A percentile compares a stretch with the other conserved stretches of the same genome.
phyloP scores from a whole-genome alignment of 2,888 invertebrate genomes.

The Leucozona laternaria region DNA sequence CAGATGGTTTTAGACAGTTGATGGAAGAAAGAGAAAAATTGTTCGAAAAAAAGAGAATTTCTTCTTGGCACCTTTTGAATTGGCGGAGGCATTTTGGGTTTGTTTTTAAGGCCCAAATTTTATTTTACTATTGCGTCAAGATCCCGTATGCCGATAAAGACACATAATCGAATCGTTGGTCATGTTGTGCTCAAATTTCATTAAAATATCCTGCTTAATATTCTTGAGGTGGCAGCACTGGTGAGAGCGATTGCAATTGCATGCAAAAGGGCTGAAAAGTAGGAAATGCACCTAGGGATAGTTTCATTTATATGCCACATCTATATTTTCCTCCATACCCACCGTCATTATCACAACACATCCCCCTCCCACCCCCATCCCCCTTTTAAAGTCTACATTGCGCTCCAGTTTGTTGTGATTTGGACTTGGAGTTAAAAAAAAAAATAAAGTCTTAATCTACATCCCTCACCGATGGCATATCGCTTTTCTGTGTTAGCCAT shows the following conservation, averaged over 20 bases:
- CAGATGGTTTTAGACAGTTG: neutral
- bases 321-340: conserved; percentile 5
- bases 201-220: neutral
- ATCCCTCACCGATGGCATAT: conserved; percentile 35
- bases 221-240: neutral
- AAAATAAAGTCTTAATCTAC: conserved; percentile 50
- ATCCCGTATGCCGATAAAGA: too few relatives aligned
- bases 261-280: conserved; percentile 50
- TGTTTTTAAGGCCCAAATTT: too few relatives aligned
- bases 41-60: too few relatives aligned
- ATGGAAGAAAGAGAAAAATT: too few relatives aligned
- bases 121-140: too few relatives aligned
- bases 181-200: neutral
- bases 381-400: neutral
- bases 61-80: too few relatives aligned
- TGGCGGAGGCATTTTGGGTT: too few relatives aligned
- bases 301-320: conserved; percentile 54
- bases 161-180: neutral
- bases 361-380: neutral
- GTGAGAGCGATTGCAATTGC: conserved; percentile 3
- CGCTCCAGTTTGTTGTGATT: conserved; percentile 69
- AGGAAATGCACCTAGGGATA: conserved; percentile 49
- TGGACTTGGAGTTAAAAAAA: conserved; percentile 13
- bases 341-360: too few relatives aligned
- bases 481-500: conserved; percentile 34